These are phyloP conservation scores for Coregonus sp. DNA, from an alignment of 2,797 vertebrate species.

Conservation along the genomic window DNA sequence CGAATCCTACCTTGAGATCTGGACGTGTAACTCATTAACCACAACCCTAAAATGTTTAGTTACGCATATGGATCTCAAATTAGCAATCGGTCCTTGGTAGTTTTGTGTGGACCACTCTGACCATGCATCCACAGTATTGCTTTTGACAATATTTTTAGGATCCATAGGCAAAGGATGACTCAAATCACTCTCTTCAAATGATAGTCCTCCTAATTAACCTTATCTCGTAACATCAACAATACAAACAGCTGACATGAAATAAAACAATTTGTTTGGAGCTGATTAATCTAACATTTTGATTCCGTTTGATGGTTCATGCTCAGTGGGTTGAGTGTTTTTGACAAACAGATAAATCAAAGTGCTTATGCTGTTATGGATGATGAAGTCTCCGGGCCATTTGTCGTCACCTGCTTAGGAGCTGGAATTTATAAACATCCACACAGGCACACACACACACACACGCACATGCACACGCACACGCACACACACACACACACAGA, in stretches of 20 bases:
- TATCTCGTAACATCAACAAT: conserved; percentile 13
- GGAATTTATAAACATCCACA: neutral
- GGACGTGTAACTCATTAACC: neutral
- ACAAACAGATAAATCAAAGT: conserved; percentile 54
- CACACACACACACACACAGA: conserved; percentile 31
- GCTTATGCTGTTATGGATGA: conserved; percentile 42
- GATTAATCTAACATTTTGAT: conserved; percentile 20
- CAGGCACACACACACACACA: neutral
- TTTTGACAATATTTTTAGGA: neutral
- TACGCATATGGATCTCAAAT: no score
- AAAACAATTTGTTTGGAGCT: conserved; percentile 17
- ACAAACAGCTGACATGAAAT: conserved; percentile 18
- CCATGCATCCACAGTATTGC: neutral
- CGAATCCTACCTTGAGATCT: neutral
- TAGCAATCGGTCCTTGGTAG: no score
- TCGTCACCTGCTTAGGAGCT: neutral
- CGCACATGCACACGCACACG: conserved; percentile 23
- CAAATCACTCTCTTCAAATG: neutral
- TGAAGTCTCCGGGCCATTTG: neutral
- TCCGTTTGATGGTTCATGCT: conserved; percentile 48
- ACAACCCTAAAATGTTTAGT: neutral
- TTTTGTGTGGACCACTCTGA: neutral
- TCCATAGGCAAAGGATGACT: neutral
- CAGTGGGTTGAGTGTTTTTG: conserved; percentile 27
- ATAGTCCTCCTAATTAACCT: conserved; percentile 29